Percentiles rank a stretch among this genome's conserved stretches.
These are phyloP conservation scores for Limenitis arthemis DNA, from an alignment of 2,888 invertebrate genomes.

Conservation along the genomic window DNA sequence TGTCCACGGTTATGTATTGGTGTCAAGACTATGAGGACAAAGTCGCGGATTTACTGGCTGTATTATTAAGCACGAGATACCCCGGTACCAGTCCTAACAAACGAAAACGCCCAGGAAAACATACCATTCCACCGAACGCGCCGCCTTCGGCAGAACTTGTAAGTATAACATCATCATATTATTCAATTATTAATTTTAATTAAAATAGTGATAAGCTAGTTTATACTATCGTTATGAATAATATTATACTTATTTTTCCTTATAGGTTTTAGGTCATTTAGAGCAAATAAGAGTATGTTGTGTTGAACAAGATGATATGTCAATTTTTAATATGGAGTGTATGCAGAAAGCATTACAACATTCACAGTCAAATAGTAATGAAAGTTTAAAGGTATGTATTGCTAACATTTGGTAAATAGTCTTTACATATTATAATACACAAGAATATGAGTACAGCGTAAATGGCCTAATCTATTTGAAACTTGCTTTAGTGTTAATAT, in stretches of 20 bases:
- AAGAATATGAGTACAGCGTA: too few species aligned
- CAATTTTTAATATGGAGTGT: slow-evolving; percentile 89
- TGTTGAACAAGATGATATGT: slow-evolving; percentile 77
- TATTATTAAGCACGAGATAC: slow-evolving; percentile 84
- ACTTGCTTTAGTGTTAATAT: too few species aligned
- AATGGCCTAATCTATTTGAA: too few species aligned
- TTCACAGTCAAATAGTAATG: slow-evolving; percentile 89
- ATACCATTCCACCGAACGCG: slow-evolving; percentile 77
- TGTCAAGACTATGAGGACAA: slow-evolving; percentile 93
- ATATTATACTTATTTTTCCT: slow-evolving; percentile 12
- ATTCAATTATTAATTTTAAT: neutral
- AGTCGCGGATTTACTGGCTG: slow-evolving; percentile 85
- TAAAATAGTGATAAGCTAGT: neutral
- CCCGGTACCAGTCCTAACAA: slow-evolving; percentile 93
- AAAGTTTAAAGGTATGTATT: slow-evolving; percentile 81
- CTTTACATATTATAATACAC: too few species aligned
- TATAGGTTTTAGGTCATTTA: slow-evolving; percentile 88
- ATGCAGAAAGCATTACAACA: slow-evolving; percentile 94
- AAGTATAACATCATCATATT: slow-evolving; percentile 27
- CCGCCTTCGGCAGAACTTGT: slow-evolving; percentile 86
- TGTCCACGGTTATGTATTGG: slow-evolving; percentile 95
- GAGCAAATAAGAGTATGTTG: slow-evolving; percentile 89
- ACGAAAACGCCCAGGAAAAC: slow-evolving; percentile 86
- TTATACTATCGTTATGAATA: slow-evolving; percentile 1
- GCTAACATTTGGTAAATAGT: neutral